Conservation (phyloP, 1,140 invertebrate species). For the Reticulitermes speratus region DNA sequence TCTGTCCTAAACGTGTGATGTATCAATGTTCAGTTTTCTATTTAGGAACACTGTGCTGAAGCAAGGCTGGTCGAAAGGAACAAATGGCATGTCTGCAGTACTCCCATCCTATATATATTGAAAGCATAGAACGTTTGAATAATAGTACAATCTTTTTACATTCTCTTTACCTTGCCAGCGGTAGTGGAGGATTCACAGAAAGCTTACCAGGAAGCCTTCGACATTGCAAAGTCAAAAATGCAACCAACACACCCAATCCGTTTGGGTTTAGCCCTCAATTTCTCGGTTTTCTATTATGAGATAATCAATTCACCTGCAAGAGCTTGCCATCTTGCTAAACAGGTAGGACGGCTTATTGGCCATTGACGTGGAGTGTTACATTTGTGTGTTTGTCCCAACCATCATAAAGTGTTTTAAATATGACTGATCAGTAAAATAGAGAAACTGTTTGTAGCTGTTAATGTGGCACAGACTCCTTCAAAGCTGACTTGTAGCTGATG, state of each 20-base stretch:
- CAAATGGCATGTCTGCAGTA: not conserved
- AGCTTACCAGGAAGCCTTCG: conserved; percentile 98
- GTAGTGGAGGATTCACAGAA: conserved; percentile 98
- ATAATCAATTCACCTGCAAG: conserved; percentile 95
- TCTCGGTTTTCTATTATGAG: conserved; percentile 99
- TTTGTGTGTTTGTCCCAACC: conserved; percentile 12
- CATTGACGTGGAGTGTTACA: not conserved
- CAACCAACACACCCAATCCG: conserved; percentile 96
- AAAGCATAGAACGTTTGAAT: not conserved
- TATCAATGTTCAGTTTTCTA: not conserved
- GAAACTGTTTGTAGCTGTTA: not conserved
- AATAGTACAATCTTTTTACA: conserved; percentile 24
- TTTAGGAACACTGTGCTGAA: conserved; percentile 5
- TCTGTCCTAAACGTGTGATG: not conserved
- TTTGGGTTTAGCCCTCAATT: conserved; percentile 95
- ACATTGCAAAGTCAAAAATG: conserved; percentile 98
- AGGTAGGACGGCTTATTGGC: conserved; percentile 64
- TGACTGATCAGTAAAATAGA: conserved; percentile 8
- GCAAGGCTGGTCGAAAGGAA: not conserved
- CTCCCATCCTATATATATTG: not conserved
- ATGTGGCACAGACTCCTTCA: too few relatives aligned
- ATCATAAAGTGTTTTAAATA: not conserved
- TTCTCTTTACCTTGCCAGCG: conserved; percentile 57
- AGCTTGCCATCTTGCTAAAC: conserved; percentile 95
- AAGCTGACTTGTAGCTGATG: too few relatives aligned